Base-by-base conservation (phyloP, 2,113 vertebrate genomes). In the Clarias macrocephalus region DNA sequence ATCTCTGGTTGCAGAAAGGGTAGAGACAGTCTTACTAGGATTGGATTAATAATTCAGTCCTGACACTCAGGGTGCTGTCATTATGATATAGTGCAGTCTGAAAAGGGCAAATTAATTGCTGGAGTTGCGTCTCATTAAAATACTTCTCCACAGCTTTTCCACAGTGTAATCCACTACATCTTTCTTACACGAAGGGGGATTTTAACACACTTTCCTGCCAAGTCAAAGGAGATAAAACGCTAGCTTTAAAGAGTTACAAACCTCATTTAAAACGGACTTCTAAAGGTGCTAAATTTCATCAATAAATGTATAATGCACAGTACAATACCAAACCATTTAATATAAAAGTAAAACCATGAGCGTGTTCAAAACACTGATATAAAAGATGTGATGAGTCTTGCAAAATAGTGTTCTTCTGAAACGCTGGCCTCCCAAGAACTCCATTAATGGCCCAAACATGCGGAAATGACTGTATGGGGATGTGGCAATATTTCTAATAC, bases 1-100 rank as follows among this genome's bases (percentile, higher is more conserved):
- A 81, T 62, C 5, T 25, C 56, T 37, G 9, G 3, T 11, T 62
- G 30, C 57, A 57, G 72, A 76, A 30, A 33, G 76, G 56, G 62
- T 16, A 80, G 28, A 52, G 54, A 72, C 11, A 75, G 75, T 48
- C 75, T 80, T 66, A 10, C 62, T 6, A 63, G 75, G 62, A 80
- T 86, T 86, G 75, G 62, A 80, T 86, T 86, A 86, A 86, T 80
- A 86, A 86, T 86, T 62, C 15, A 63, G 75, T 48, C 42, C 23
- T 21, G 52, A 62, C 85, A 65, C 42, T 79, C 48, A 23, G 42
- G 42, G 48, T n/a, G 16, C 23, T 48, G 23, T 54, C 37, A 28
- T 56, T 59, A 48, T 52, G 48, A 79, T 77, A 54, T 37, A 85
- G 65, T 62, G 42, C 25, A 62, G 70, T 76, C 75, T 63, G 37